Conservation (phyloP, 2,888 invertebrate genomes). For the Macrosoma leucophasiata region DNA sequence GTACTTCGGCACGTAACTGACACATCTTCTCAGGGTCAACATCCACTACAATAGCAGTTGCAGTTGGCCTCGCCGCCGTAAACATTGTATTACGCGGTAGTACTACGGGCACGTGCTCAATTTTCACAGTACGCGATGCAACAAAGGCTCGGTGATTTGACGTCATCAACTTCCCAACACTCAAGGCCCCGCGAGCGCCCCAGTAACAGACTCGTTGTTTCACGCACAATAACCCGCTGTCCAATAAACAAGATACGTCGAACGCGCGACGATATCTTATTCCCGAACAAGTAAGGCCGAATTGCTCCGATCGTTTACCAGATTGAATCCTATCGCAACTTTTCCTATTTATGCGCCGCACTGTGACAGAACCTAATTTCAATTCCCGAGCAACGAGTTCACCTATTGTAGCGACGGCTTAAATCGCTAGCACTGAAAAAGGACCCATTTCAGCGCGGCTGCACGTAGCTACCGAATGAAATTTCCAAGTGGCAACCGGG, state of each 20-base stretch:
- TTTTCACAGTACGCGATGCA: constrained; percentile 46
- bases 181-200: constrained; percentile 13
- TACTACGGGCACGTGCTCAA: constrained; percentile 43
- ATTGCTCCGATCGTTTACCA: constrained; percentile 37
- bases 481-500: constrained; percentile 57
- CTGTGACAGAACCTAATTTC: constrained; percentile 53
- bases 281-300: too few species aligned
- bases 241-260: constrained; percentile 33
- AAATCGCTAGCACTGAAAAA: constrained; percentile 46
- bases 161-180: not conserved
- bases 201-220: constrained; percentile 45
- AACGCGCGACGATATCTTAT: constrained; percentile 27
- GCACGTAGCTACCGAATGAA: constrained; percentile 69
- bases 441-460: constrained; percentile 52
- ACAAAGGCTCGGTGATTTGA: constrained; percentile 38
- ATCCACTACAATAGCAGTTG: too few species aligned
- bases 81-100: constrained; percentile 27
- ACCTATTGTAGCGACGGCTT: constrained; percentile 43
- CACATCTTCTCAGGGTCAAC: too few species aligned
- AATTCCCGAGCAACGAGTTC: constrained; percentile 55
- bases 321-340: constrained; percentile 49
- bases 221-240: constrained; percentile 36
- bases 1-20: too few species aligned
- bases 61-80: constrained; percentile 37
- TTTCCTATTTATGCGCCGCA: constrained; percentile 50